These are phyloP conservation scores for Cosmopolites sordidus DNA, from an alignment of 2,888 invertebrate genomes.

Conservation along the genomic window DNA sequence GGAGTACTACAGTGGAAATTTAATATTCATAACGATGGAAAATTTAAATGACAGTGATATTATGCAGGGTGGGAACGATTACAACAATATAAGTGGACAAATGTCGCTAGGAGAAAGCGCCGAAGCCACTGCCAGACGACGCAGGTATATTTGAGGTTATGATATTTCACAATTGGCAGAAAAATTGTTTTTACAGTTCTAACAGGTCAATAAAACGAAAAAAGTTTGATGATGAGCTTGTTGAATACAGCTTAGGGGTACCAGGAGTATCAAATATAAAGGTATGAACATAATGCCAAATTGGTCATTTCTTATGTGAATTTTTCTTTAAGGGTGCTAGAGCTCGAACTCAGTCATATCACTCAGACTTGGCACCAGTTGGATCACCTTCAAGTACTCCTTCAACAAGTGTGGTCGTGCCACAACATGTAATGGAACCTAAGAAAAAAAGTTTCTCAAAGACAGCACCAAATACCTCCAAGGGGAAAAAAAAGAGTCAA, in stretches of 20 bases:
- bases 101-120: constrained; percentile 38
- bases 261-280: constrained; percentile 51
- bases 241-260: constrained; percentile 79
- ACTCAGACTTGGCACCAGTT: constrained; percentile 41
- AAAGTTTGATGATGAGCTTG: constrained; percentile 95
- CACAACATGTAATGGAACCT: constrained; percentile 36
- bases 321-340: constrained; percentile 41
- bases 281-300: constrained; percentile 35
- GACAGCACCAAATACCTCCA: constrained; percentile 26
- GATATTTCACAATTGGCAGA: constrained; percentile 30
- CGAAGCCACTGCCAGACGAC: constrained; percentile 43
- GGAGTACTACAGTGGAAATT: too few relatives aligned
- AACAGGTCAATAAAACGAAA: constrained; percentile 92
- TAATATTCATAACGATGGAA: constrained; percentile 14
- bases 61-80: constrained; percentile 33
- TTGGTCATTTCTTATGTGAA: too few relatives aligned
- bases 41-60: constrained; percentile 17
- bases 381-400: constrained; percentile 35
- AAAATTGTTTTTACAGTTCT: constrained; percentile 57
- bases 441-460: constrained; percentile 31
- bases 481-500: constrained; percentile 56
- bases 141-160: constrained; percentile 24
- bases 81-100: constrained; percentile 31
- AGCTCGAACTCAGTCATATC: constrained; percentile 47
- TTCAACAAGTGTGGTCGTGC: constrained; percentile 17